Percentiles rank a stretch among this genome's conserved stretches.
Evolutionary conservation across 2,888 invertebrate genomes (phyloP).

Genomic region (Mimachlamys varia): DNA sequence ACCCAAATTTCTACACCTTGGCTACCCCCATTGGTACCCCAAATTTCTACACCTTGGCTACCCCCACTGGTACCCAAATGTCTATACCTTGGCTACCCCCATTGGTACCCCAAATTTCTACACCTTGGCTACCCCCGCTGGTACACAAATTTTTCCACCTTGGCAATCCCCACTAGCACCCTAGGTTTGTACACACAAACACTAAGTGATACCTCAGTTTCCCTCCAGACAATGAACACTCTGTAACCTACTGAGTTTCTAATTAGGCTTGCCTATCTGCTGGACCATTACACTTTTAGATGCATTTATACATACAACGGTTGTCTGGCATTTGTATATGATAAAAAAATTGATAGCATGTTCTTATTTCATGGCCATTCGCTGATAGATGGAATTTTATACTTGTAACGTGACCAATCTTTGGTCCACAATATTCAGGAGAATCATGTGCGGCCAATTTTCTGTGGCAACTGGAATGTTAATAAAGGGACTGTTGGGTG

Average conservation of each 20-base stretch:
- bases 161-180: background rate
- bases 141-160: background rate
- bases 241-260: background rate
- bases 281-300: background rate
- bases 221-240: background rate
- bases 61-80: background rate
- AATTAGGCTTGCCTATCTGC: background rate
- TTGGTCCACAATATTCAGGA: background rate
- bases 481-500: background rate
- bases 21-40: too few relatives aligned
- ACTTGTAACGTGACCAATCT: background rate
- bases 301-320: background rate
- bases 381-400: background rate
- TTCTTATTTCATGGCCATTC: slow-evolving; percentile 22
- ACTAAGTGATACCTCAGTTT: background rate
- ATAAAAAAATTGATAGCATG: background rate
- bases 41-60: background rate
- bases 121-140: background rate
- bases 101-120: background rate
- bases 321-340: background rate
- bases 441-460: background rate
- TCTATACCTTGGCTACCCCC: background rate
- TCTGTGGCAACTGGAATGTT: background rate
- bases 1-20: too few relatives aligned
- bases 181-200: background rate